Conservation (phyloP, 2,113 vertebrate species). For the Brienomyrus longianalis region DNA sequence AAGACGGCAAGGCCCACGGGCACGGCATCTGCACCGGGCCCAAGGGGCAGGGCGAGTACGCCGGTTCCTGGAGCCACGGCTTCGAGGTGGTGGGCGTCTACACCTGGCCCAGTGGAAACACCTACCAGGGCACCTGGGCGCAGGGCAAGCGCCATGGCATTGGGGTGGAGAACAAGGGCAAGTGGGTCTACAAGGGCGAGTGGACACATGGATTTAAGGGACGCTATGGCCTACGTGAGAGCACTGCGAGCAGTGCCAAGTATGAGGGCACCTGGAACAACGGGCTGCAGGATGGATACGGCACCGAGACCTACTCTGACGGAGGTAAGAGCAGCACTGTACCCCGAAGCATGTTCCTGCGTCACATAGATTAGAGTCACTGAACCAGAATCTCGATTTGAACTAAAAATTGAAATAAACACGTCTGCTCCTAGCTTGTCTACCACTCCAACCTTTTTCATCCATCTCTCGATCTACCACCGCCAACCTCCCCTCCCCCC, state of each 20-base stretch:
- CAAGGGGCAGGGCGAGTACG: constrained; percentile 97
- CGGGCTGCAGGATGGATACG: constrained; percentile 95
- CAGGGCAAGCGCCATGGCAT: constrained; percentile 97
- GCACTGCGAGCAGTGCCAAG: constrained; percentile 86
- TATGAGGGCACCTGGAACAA: constrained; percentile 99
- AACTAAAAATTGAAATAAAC: constrained; percentile 61
- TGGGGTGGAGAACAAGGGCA: constrained; percentile 94
- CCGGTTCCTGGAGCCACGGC: constrained; percentile 94
- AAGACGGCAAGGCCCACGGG: constrained; percentile 98
- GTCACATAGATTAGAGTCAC: background rate
- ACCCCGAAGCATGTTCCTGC: background rate
- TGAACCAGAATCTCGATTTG: background rate
- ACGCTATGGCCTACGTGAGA: constrained; percentile 92
- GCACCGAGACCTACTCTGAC: constrained; percentile 96
- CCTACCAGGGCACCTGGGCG: constrained; percentile 96
- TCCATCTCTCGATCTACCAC: too few species aligned
- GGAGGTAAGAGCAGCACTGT: constrained; percentile 75
- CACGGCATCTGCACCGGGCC: constrained; percentile 98
- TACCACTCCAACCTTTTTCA: background rate
- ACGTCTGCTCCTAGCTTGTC: constrained; percentile 53
- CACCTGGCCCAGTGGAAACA: constrained; percentile 98
- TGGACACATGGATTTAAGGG: constrained; percentile 99
- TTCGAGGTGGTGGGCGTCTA: constrained; percentile 98
- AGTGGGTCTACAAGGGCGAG: constrained; percentile 98
- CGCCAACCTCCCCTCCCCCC: background rate